Evolutionary conservation across 53 echinoderm and acorn worm species (phyloP).

Genomic region (Patiria pectinifera): DNA sequence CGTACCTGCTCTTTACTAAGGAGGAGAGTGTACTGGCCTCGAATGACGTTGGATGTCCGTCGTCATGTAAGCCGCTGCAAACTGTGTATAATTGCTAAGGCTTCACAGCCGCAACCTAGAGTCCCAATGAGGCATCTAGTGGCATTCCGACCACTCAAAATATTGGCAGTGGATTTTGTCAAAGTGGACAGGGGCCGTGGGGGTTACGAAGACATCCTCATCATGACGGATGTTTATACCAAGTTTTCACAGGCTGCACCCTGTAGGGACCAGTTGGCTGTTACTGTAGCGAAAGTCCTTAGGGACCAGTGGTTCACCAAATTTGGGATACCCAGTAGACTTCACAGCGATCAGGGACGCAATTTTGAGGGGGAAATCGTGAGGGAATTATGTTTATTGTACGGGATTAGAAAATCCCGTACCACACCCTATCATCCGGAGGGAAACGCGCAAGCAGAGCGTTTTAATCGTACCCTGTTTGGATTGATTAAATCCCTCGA

Average conservation of each 20-base stretch:
- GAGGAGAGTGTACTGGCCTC: slow-evolving; percentile 70
- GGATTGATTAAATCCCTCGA: too few relatives aligned
- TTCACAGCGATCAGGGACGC: background rate
- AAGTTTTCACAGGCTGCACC: background rate
- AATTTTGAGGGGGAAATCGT: slow-evolving; percentile 23
- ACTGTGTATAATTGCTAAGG: slow-evolving; percentile 67
- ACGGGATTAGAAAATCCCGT: background rate
- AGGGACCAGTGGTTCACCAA: slow-evolving; percentile 12
- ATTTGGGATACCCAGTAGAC: background rate
- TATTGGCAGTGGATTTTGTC: background rate
- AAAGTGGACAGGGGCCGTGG: background rate
- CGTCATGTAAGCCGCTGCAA: slow-evolving; percentile 47
- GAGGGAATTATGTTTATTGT: slow-evolving; percentile 8
- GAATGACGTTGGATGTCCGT: slow-evolving; percentile 56
- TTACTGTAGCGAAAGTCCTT: background rate
- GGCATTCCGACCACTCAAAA: slow-evolving; percentile 65
- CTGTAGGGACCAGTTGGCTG: background rate
- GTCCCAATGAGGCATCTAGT: slow-evolving; percentile 42
- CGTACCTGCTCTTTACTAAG: background rate
- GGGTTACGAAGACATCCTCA: background rate
- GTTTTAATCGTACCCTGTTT: background rate
- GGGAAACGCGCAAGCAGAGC: background rate
- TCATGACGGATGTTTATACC: slow-evolving; percentile 22
- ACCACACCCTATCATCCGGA: background rate
- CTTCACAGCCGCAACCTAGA: slow-evolving; percentile 39